Evolutionary conservation across 2,113 vertebrate species (phyloP).

Genomic region (Forbesichthys agassizii): DNA sequence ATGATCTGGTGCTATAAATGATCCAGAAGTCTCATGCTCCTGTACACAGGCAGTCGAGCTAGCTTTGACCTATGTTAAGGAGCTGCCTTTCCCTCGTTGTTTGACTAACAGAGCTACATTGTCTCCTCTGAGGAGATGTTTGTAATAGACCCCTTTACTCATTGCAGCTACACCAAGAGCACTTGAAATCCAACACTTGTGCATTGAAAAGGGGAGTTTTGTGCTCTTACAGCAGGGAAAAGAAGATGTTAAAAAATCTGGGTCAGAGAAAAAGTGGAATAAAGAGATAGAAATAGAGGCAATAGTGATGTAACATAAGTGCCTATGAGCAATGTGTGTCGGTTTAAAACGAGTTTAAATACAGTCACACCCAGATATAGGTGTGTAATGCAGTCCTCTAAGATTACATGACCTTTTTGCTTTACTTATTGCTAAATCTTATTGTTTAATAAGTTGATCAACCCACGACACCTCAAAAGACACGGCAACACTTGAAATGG

Average conservation of each 20-base stretch:
- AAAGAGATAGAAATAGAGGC: constrained; percentile 29
- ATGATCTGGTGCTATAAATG: constrained; percentile 27
- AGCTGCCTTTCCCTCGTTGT: constrained; percentile 28
- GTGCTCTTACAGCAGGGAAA: constrained; percentile 60
- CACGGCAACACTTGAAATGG: too few species aligned
- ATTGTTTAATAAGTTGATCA: background rate
- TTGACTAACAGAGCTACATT: constrained; percentile 63
- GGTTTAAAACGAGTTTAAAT: constrained; percentile 12
- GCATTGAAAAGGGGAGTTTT: constrained; percentile 53
- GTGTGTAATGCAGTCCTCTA: background rate
- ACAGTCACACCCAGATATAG: background rate
- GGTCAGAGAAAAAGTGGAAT: constrained; percentile 42
- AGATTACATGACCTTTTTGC: background rate
- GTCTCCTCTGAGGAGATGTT: constrained; percentile 54
- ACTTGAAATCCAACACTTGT: constrained; percentile 69
- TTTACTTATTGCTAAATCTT: background rate
- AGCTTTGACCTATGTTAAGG: constrained; percentile 55
- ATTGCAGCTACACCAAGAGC: constrained; percentile 50
- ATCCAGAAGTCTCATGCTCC: constrained; percentile 50
- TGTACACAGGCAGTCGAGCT: constrained; percentile 20
- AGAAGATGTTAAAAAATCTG: constrained; percentile 54
- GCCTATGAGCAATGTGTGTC: constrained; percentile 2
- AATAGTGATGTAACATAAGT: constrained; percentile 23
- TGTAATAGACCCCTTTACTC: constrained; percentile 65
- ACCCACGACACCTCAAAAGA: background rate